Percentiles rank a stretch among this genome's conserved stretches.
These are phyloP conservation scores for Formica exsecta DNA, from an alignment of 1,140 invertebrate genomes.

Conservation along the genomic window DNA sequence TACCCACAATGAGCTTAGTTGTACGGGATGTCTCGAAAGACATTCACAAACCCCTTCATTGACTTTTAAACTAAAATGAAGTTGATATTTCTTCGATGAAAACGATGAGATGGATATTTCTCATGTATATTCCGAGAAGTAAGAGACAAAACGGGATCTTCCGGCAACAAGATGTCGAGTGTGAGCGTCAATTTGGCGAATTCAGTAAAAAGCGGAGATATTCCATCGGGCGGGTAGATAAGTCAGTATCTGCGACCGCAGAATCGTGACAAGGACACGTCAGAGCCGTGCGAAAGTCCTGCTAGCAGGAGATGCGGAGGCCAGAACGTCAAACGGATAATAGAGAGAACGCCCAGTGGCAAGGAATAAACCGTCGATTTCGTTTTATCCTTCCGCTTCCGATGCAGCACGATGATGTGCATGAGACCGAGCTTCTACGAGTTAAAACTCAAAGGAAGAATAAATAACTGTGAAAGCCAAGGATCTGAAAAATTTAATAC, in stretches of 20 bases:
- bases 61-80: slow-evolving; percentile 4
- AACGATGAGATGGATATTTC: slow-evolving; percentile 24
- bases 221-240: slow-evolving; percentile 64
- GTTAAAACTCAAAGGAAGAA: neutral
- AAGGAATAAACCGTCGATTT: slow-evolving; percentile 37
- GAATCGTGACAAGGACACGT: slow-evolving; percentile 83
- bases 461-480: neutral
- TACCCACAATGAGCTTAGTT: too few species aligned
- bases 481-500: neutral
- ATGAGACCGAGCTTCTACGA: neutral
- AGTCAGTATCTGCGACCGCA: slow-evolving; percentile 75
- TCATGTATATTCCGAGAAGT: slow-evolving; percentile 8
- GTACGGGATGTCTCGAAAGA: neutral
- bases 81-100: slow-evolving; percentile 21
- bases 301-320: slow-evolving; percentile 64
- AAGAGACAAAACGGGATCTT: slow-evolving; percentile 31
- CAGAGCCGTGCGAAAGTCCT: slow-evolving; percentile 81
- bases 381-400: slow-evolving; percentile 26
- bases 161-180: neutral
- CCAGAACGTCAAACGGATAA: slow-evolving; percentile 57
- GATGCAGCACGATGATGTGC: slow-evolving; percentile 8
- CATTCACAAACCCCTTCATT: neutral
- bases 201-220: slow-evolving; percentile 39
- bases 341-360: slow-evolving; percentile 37
- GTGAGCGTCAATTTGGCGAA: slow-evolving; percentile 34